Percentiles rank a stretch among this genome's conserved stretches.
Conservation (phyloP, 2,888 invertebrate species). For the Drosophila leonis region DNA sequence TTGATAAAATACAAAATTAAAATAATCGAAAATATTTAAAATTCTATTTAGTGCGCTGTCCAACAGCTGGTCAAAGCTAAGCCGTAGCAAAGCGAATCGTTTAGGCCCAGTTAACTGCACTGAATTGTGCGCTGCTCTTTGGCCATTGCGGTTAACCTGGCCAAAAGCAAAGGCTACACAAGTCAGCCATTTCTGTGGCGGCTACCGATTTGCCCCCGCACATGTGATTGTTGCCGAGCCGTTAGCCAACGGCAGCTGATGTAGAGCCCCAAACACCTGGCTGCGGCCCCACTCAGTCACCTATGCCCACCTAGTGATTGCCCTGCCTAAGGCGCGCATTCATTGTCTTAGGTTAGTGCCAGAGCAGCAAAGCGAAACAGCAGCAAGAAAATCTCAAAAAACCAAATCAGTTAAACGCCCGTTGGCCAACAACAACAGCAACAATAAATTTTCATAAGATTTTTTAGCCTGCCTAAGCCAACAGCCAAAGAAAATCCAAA, state of each 20-base stretch:
- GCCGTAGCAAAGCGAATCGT: not conserved
- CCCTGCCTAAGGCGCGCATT: constrained; percentile 46
- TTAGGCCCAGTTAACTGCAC: not conserved
- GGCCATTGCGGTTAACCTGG: constrained; percentile 27
- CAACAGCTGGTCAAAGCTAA: not conserved
- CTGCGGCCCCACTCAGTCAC: not conserved
- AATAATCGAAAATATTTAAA: too few species aligned
- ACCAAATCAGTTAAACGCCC: constrained; percentile 69
- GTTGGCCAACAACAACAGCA: constrained; percentile 40
- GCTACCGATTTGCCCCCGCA: constrained; percentile 23
- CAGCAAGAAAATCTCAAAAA: constrained; percentile 4
- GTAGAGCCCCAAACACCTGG: not conserved
- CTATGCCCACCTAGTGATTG: not conserved
- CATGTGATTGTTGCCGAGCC: constrained; percentile 66
- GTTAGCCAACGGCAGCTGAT: constrained; percentile 44
- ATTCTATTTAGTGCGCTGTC: not conserved
- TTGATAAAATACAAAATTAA: too few species aligned
- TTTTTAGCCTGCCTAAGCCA: constrained; percentile 35
- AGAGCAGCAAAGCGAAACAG: constrained; percentile 24
- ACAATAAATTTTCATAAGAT: constrained; percentile 11
- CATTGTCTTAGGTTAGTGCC: constrained; percentile 69
- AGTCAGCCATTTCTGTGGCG: constrained; percentile 46
- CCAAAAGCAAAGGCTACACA: constrained; percentile 40
- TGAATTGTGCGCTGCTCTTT: not conserved
- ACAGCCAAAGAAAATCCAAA: constrained; percentile 14